These are phyloP conservation scores for Cyanoliseus patagonus DNA, from an alignment of 2,113 vertebrate species.

Conservation along the genomic window DNA sequence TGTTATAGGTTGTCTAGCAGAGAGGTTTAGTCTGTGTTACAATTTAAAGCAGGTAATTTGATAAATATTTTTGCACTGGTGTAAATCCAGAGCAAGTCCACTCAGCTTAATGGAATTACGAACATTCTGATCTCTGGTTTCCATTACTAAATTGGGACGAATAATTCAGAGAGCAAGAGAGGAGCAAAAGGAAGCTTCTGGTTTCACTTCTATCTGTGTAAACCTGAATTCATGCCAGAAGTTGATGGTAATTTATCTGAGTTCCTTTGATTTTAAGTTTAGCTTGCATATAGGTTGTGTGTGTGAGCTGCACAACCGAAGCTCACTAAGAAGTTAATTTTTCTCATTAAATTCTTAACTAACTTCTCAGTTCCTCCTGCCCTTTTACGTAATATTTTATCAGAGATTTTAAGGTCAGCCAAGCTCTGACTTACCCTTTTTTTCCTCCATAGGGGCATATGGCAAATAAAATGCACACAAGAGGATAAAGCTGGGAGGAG, in stretches of 20 bases:
- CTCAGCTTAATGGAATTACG: neutral
- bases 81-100: neutral
- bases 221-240: neutral
- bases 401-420: constrained; percentile 62
- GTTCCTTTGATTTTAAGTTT: constrained; percentile 5
- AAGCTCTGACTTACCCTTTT: constrained; percentile 29
- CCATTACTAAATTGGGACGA: neutral
- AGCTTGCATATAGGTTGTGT: neutral
- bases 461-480: constrained; percentile 12
- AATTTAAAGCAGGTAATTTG: neutral
- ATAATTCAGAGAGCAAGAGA: neutral
- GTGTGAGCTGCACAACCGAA: neutral
- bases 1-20: neutral
- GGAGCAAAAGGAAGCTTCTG: neutral
- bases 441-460: constrained; percentile 10
- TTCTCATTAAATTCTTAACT: constrained; percentile 10
- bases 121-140: neutral
- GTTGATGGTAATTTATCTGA: neutral
- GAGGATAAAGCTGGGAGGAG: constrained; percentile 3
- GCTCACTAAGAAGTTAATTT: neutral
- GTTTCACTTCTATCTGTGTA: neutral
- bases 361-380: neutral
- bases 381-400: constrained; percentile 55
- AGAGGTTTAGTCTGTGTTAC: neutral
- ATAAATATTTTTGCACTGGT: constrained; percentile 8